Base-by-base conservation (phyloP, 2,113 vertebrate species). In the Glaucomys volans region DNA sequence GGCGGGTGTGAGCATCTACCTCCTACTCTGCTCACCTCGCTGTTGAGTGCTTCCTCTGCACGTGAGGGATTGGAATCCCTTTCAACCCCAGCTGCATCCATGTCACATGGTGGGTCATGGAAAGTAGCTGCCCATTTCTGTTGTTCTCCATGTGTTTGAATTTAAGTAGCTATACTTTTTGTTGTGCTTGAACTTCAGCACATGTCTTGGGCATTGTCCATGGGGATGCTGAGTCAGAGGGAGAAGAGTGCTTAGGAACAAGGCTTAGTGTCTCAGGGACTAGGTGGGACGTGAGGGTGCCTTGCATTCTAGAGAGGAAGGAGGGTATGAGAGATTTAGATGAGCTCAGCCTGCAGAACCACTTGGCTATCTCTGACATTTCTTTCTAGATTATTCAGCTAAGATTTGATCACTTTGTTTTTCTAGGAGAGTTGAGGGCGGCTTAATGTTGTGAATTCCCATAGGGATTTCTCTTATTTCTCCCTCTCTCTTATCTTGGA, bases 21-120 rank as follows among this genome's bases (percentile, higher is more conserved):
- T 77, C 14, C 30, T 13, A 1, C n/a, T 57, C 71, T 22, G 30
- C 24, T 16, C 30, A 42, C 17, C 14, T 95, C 9, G 1, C 14
- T 57, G 2, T 57, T 69, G 5, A 2, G 17, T 18, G 16, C 59
- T 47, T 44, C 24, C 22, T 17, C 42, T 35, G 12, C 14, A 69
- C 71, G 7, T 9, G 69, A n/a, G 8, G 40, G 16, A 20, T 50
- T 47, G 42, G 30, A 50, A 44, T 59, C 18, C 18, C 57, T 54
- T 16, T 35, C 26, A 22, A 30, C 1, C 3, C 22, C 7, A 52
- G 42, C 10, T 57, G 9, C n/a, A 71, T 17, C 35, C 32, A 30
- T 7, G 16, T 50, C 2, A 7, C 47, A 26, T 9, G 59, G 22
- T 24, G 0, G 3, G 3, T 17, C 28, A 26, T 8, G 13, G 52